phyloP scores from a whole-genome alignment of 1,140 invertebrate species.

The Ericerus pela region DNA sequence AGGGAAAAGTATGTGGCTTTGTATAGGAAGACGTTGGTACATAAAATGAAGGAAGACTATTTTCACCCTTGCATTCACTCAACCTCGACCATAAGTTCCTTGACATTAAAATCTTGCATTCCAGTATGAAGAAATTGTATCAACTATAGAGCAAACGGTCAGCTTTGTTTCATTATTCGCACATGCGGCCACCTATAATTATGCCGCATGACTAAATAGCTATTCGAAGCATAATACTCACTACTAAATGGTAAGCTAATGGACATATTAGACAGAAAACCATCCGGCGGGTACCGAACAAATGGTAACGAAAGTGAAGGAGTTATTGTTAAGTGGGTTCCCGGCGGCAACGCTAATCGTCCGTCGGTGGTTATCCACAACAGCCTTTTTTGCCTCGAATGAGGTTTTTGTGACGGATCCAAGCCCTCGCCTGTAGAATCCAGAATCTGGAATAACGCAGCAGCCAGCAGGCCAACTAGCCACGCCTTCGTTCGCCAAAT shows the following conservation, averaged over 20 bases:
- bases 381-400: conserved; percentile 61
- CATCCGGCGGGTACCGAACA: conserved; percentile 63
- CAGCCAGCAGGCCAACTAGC: conserved; percentile 5
- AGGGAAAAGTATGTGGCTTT: too few species aligned
- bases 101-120: too few species aligned
- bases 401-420: conserved; percentile 28
- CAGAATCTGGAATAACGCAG: not conserved
- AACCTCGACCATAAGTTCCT: too few species aligned
- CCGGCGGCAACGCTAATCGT: conserved; percentile 59
- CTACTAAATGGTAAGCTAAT: conserved; percentile 75
- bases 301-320: conserved; percentile 67
- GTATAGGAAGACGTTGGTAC: too few species aligned
- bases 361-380: conserved; percentile 70
- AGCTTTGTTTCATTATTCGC: too few species aligned
- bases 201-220: not conserved
- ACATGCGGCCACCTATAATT: too few species aligned
- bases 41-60: too few species aligned
- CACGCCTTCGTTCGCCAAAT: conserved; percentile 2
- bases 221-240: conserved; percentile 35
- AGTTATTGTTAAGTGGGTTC: conserved; percentile 59
- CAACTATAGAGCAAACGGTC: too few species aligned
- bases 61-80: too few species aligned
- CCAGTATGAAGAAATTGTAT: too few species aligned
- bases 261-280: conserved; percentile 68
- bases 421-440: conserved; percentile 9